Base-by-base conservation (phyloP, 2,888 invertebrate species). In the Chaitophorus viminalis region DNA sequence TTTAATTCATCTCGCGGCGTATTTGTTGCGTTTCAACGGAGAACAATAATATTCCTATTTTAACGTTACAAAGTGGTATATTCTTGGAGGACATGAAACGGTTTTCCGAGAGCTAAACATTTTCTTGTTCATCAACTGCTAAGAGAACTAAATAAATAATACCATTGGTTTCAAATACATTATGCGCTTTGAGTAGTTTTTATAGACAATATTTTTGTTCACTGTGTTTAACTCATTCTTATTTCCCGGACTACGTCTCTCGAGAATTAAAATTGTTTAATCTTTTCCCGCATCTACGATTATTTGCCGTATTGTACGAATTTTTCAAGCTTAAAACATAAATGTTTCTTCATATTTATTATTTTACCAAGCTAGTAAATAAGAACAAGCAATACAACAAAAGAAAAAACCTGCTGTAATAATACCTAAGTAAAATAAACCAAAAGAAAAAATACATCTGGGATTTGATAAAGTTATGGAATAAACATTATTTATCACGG, bases 201-300 rank as follows among this genome's bases (percentile, higher is more conserved):
- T 78, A 9, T 60, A 54, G 29, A 54, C 17, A 78, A 46, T n/a
- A n/a, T 31, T 78, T 78, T 79, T 65, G n/a, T 65, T 52, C 29
- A 11, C 39, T 14, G 65, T 81, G 65, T 11, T 18, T 36, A 79
- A 79, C 36, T 79, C 65, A 65, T 79, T 81, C n/a, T 60, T 79
- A 33, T 60, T 81, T 5, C 11, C 18, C 18, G 11, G 36, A 18
- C n/a, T n/a, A n/a, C 33, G 31, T 68, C 79, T 39, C 39, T 14
- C 1, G 39, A 65, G 36, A 65, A 81, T 81, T 81, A 68, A 81
- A 65, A 39, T 65, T 39, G 36, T 81, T 68, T 68, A 8, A 68
- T 68, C 4, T 39, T 65, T 36, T 36, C 33, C 65, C 9, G n/a
- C n/a, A 18, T 68, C 39, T 68, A 81, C 18, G 29, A 29, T 4